Conservation (phyloP, 1,140 invertebrate species). For the Caenorhabditis elegans region WBcel235 BX284602.5:6162501-6163000, state of each 20-base stretch:
- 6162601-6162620: neutral
- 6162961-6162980: too few species aligned
- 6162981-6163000: too few species aligned
- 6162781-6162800: too few species aligned
- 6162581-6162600: conserved; percentile 3
- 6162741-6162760: neutral
- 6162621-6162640: conserved; percentile 34
- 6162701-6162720: conserved; percentile 7
- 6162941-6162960: too few species aligned
- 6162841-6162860: too few species aligned
- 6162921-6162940: too few species aligned
- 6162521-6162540: conserved; percentile 31
- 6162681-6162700: neutral
- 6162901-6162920: too few species aligned
- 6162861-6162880: too few species aligned
- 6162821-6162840: too few species aligned
- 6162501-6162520: conserved; percentile 30
- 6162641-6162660: conserved; percentile 28
- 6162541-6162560: conserved; percentile 33
- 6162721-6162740: conserved; percentile 12
- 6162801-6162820: too few species aligned
- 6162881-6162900: too few species aligned
- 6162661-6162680: neutral
- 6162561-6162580: conserved; percentile 15
- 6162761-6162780: neutral